Evolutionary conservation across 2,797 vertebrate genomes (phyloP), one percentile per base, ranked within the genome.

Genomic region (Pseudochaenichthys georgianus): DNA sequence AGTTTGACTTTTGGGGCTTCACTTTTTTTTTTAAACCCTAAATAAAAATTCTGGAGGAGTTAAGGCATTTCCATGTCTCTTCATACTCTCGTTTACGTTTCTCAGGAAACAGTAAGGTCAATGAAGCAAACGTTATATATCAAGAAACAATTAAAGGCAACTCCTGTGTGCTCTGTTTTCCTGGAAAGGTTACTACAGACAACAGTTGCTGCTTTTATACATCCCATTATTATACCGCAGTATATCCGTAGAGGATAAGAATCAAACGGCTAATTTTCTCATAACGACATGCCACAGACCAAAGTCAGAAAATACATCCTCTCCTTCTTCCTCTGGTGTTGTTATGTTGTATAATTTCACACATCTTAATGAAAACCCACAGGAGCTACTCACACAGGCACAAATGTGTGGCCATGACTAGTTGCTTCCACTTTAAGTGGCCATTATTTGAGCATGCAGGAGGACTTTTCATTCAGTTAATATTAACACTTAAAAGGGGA

Each of bases 371-470:
- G 55, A 60, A 76, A 75, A 54, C 65, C 64, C 43, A 11, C 5
- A 16, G 34, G 58, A 67, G 64, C n/a, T 38, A 38, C 34, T 38
- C 34, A 34, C 34, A 34, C 34, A 38, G 8, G 34, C 6, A 38
- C 34, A 38, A 2, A 38, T 76, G 74, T 43, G 31, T 16, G 31
- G 63, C 53, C 63, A 82, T 72, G 52, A 73, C 47, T 81, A 77
- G 52, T 51, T 64, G 55, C 52, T 64, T 23, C 63, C 15, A 76
- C 65, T 84, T 71, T 68, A 45, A 63, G 17, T 51, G 58, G 21
- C 53, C 71, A 55, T 73, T 70, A 51, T 52, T 66, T 45, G 21
- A 57, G 23, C 45, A 42, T 28, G 15, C 21, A 51, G 55, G 31
- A 51, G 16, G 45, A 67, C 45, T 41, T 69, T 64, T 53, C 19